Conservation (phyloP, 2,888 invertebrate species). For the Diaprepes abbreviatus region DNA sequence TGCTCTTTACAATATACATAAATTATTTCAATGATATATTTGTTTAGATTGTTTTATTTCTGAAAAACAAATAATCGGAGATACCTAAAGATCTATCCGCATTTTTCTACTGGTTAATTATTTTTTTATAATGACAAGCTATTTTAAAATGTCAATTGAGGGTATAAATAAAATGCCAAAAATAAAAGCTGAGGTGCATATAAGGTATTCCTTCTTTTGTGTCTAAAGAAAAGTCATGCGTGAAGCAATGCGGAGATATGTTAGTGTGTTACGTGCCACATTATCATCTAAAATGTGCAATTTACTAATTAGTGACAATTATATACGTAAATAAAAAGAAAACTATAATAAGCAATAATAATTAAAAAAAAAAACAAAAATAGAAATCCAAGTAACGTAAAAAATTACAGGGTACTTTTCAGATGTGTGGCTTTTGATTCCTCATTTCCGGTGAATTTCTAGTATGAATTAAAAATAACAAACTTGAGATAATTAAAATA, state of each 20-base stretch:
- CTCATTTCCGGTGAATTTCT: constrained; percentile 36
- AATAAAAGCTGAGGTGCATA: neutral
- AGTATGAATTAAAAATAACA: constrained; percentile 30
- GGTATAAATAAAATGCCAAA: too few species aligned
- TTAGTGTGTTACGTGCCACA: constrained; percentile 24
- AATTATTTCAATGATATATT: too few species aligned
- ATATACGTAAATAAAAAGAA: neutral
- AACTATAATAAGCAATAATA: neutral
- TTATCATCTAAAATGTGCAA: constrained; percentile 13
- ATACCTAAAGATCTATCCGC: too few species aligned
- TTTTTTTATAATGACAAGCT: too few species aligned
- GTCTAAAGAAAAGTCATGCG: constrained; percentile 8
- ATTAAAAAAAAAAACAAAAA: neutral
- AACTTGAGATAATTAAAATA: constrained; percentile 32
- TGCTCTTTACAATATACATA: too few species aligned
- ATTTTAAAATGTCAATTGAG: too few species aligned
- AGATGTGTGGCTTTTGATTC: constrained; percentile 24
- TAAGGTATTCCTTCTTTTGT: constrained; percentile 18
- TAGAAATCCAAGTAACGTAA: neutral
- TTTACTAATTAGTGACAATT: constrained; percentile 14
- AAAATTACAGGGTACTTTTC: constrained; percentile 10
- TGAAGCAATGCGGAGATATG: constrained; percentile 17
- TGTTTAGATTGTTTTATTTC: too few species aligned
- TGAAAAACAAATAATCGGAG: too few species aligned
- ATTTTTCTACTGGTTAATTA: too few species aligned